Conservation (phyloP, 1,140 invertebrate species). For the Drosophila sp. region DNA sequence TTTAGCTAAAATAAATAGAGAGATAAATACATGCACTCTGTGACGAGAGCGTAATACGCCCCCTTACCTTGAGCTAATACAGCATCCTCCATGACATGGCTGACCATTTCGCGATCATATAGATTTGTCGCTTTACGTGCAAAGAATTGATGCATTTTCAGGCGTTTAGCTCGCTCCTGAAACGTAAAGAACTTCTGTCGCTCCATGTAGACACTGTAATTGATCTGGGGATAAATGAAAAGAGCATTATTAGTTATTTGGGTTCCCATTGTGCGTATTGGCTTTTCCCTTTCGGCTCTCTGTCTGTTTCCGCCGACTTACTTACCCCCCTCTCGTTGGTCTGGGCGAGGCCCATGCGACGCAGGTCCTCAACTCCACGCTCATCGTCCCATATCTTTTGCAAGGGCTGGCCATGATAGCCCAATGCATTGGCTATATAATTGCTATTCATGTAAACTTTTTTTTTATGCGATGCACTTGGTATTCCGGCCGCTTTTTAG, state of each 20-base stretch:
- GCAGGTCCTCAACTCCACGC: slow-evolving; percentile 88
- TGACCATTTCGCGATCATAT: slow-evolving; percentile 84
- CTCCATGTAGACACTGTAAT: slow-evolving; percentile 90
- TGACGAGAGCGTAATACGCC: neutral
- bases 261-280: neutral
- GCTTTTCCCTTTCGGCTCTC: neutral
- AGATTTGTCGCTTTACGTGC: slow-evolving; percentile 89
- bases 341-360: slow-evolving; percentile 85
- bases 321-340: slow-evolving; percentile 6
- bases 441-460: slow-evolving; percentile 60
- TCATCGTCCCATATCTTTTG: slow-evolving; percentile 93
- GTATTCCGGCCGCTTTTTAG: neutral
- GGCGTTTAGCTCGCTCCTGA: slow-evolving; percentile 91
- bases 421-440: slow-evolving; percentile 87
- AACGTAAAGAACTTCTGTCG: slow-evolving; percentile 90
- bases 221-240: slow-evolving; percentile 84
- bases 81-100: slow-evolving; percentile 84
- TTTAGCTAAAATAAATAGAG: slow-evolving; percentile 20
- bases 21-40: neutral
- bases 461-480: neutral
- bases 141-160: slow-evolving; percentile 92
- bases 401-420: slow-evolving; percentile 93
- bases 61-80: slow-evolving; percentile 39
- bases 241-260: neutral
- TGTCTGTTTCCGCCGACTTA: neutral